Base-by-base conservation (phyloP, 1,140 invertebrate species). In the Diorhabda carinulata region DNA sequence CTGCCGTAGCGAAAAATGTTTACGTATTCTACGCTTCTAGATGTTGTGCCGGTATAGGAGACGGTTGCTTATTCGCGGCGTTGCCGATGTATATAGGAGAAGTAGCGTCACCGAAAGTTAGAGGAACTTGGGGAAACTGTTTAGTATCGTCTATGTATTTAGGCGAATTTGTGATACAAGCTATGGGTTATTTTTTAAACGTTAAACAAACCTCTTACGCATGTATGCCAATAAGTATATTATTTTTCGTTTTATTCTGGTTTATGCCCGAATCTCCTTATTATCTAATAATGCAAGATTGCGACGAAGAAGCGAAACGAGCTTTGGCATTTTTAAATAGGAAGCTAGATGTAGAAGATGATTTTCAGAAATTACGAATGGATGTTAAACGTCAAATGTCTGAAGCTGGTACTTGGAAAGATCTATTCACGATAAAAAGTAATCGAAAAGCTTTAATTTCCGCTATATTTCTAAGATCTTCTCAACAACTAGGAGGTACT, bases 51-150 rank as follows among this genome's bases (percentile, higher is more conserved):
- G 79, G 79, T 45, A 62, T 80, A 2, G 75, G 66, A 8, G 76
- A 80, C 62, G 76, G 70, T 7, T 70, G 72, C 42, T 62, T 75
- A 43, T 79, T 76, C 59, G 64, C 72, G 4, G 67, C 73, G 3
- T 60, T 78, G 8, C 86, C 88, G 0, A 84, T 89, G 76, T 89
- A 87, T 74, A 80, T 90, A 43, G 84, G 86, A 67, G 87, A 90
- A 82, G 83, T 91, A 56, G 82, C 90, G 43, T 85, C 88, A 65
- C 80, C 87, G 71, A 84, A 86, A 68, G 85, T 91, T 2, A 81
- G 91, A 10, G 91, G 92, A 73, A 70, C 66, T 4, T 79, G 76
- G 74, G 78, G 78, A 59, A 77, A 86, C 2, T 83, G 41, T 82
- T 84, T 74, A 84, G 80, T 78, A 2, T 71, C 80, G 4, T 82